phyloP scores from a whole-genome alignment of 2,888 invertebrate species.

The Drosophila niveifrons region DNA sequence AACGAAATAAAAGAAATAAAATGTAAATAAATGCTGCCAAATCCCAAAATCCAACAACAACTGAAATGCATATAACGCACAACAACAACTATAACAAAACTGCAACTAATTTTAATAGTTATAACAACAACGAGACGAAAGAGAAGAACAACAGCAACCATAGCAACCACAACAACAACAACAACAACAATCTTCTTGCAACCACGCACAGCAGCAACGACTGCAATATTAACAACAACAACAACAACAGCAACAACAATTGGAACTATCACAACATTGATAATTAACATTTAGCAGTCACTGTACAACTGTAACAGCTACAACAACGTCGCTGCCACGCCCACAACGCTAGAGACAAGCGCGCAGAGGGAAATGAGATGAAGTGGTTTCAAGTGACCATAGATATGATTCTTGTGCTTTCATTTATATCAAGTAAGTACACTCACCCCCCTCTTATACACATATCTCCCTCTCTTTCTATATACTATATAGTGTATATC shows the following conservation, averaged over 20 bases:
- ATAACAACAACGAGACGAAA: constrained; percentile 15
- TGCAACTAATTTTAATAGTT: constrained; percentile 14
- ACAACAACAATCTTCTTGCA: constrained; percentile 5
- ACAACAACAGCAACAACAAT: constrained; percentile 30
- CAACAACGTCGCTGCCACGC: constrained; percentile 62
- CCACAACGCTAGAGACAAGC: constrained; percentile 64
- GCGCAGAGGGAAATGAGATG: constrained; percentile 86
- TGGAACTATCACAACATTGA: constrained; percentile 28
- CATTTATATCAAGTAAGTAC: constrained; percentile 85
- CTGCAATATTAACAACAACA: constrained; percentile 32
- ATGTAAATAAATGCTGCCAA: constrained; percentile 78
- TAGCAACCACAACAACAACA: constrained; percentile 6
- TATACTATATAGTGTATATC: too few relatives aligned
- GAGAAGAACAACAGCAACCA: not conserved
- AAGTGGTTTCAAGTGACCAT: constrained; percentile 86
- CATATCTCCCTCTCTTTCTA: constrained; percentile 3
- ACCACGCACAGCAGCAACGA: constrained; percentile 13
- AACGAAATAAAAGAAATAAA: constrained; percentile 46
- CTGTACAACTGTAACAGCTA: constrained; percentile 57
- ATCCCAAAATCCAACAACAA: constrained; percentile 36
- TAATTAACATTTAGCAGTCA: constrained; percentile 31
- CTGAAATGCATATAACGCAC: constrained; percentile 17
- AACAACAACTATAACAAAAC: constrained; percentile 37
- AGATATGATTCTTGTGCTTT: constrained; percentile 86
- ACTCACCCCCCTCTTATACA: not conserved